Conservation (phyloP, 35 echinoderm and acorn worm genomes). For the Apostichopus californicus region DNA sequence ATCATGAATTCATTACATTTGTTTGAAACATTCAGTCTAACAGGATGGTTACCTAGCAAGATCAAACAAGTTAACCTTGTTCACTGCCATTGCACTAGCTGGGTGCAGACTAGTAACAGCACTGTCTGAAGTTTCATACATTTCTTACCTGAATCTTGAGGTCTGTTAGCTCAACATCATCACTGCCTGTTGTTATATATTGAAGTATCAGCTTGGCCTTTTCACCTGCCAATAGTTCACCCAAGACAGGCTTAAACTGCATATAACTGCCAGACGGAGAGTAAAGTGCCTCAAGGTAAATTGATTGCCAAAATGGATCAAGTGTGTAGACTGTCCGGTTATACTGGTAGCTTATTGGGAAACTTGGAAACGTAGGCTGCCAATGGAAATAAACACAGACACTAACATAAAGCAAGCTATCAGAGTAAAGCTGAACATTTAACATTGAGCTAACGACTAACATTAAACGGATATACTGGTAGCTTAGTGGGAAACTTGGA, state of each 20-base stretch:
- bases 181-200: background rate
- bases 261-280: slow-evolving; percentile 64
- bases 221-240: slow-evolving; percentile 8
- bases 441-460: too few species aligned
- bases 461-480: background rate
- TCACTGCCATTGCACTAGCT: background rate
- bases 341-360: background rate
- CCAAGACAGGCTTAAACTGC: slow-evolving; percentile 40
- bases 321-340: slow-evolving; percentile 32
- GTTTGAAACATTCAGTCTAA: background rate
- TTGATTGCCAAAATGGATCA: background rate
- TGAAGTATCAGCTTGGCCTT: slow-evolving; percentile 22
- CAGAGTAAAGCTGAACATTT: too few species aligned
- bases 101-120: background rate
- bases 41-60: background rate
- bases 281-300: slow-evolving; percentile 27
- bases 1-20: background rate
- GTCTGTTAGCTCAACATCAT: background rate
- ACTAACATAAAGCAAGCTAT: background rate
- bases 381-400: background rate
- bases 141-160: slow-evolving; percentile 46
- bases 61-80: background rate
- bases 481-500: background rate
- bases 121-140: background rate
- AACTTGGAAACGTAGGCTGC: background rate